Evolutionary conservation across 1,140 invertebrate species (phyloP).

Genomic region (Lepidurus apus): DNA sequence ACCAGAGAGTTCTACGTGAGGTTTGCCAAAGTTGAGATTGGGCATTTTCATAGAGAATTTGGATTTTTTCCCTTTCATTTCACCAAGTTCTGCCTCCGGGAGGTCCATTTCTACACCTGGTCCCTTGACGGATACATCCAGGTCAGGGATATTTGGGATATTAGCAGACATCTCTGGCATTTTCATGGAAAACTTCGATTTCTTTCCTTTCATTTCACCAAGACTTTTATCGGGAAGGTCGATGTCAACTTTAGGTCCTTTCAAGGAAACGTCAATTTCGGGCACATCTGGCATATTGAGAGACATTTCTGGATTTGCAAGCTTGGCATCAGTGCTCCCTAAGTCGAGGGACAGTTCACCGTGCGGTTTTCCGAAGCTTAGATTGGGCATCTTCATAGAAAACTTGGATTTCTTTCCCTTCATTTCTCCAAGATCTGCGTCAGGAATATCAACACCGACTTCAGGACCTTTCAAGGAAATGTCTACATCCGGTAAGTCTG

Average conservation of each 20-base stretch:
- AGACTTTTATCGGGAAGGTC: not conserved
- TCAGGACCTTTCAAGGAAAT: not conserved
- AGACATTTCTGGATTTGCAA: not conserved
- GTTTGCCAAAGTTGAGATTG: slow-evolving; percentile 20
- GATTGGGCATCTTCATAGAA: slow-evolving; percentile 32
- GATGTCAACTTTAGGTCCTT: slow-evolving; percentile 16
- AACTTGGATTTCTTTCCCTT: slow-evolving; percentile 29
- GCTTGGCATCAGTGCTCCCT: slow-evolving; percentile 14
- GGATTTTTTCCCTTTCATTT: slow-evolving; percentile 25
- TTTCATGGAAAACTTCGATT: slow-evolving; percentile 24
- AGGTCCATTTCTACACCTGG: not conserved
- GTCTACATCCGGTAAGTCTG: not conserved
- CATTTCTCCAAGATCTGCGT: slow-evolving; percentile 6
- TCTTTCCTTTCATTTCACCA: not conserved
- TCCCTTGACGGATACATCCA: not conserved
- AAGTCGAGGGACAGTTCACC: not conserved
- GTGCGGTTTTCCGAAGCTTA: slow-evolving; percentile 7
- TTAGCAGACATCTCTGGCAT: not conserved
- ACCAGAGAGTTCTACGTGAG: not conserved
- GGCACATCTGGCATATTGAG: not conserved
- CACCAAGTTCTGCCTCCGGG: not conserved
- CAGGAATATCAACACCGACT: not conserved
- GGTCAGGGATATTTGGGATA: not conserved
- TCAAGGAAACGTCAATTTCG: not conserved
- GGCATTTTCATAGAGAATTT: slow-evolving; percentile 32